Percentiles rank a stretch among this genome's conserved stretches.
Evolutionary conservation across 1,140 invertebrate genomes (phyloP).

Genomic region (Harpegnathos saltator): DNA sequence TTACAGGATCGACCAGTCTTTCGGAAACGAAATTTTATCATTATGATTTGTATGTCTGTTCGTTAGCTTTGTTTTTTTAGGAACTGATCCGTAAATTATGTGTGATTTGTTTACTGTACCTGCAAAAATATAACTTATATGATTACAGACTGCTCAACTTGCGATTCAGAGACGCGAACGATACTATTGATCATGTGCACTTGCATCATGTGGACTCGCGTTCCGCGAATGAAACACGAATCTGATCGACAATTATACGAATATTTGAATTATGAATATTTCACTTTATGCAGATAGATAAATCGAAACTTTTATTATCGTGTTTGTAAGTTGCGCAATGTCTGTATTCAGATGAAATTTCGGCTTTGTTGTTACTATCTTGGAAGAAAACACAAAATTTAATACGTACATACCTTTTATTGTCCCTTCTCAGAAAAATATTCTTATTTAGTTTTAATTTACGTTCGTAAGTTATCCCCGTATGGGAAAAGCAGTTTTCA

Average conservation of each 20-base stretch:
- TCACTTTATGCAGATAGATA: no score
- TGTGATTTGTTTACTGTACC: conserved; percentile 6
- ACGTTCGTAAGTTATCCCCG: no score
- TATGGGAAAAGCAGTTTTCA: no score
- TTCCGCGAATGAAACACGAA: no score
- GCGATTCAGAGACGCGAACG: no score
- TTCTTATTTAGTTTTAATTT: no score
- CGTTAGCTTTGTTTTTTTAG: background rate
- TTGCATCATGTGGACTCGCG: no score
- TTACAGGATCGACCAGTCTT: conserved; percentile 19
- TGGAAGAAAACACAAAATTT: background rate
- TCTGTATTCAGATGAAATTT: conserved; percentile 17
- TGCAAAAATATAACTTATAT: background rate
- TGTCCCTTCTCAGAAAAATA: background rate
- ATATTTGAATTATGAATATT: no score
- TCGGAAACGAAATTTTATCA: background rate
- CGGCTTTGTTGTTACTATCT: background rate
- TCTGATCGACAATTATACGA: no score
- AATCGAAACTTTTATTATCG: no score
- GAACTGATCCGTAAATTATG: background rate
- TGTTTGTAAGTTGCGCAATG: no score
- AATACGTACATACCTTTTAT: background rate
- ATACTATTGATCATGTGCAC: no score
- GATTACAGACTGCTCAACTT: background rate
- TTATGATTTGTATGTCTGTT: background rate